Percentiles rank a stretch among this genome's conserved stretches.
Conservation (phyloP, 1,140 invertebrate genomes). For the Odontomachus brunneus region DNA sequence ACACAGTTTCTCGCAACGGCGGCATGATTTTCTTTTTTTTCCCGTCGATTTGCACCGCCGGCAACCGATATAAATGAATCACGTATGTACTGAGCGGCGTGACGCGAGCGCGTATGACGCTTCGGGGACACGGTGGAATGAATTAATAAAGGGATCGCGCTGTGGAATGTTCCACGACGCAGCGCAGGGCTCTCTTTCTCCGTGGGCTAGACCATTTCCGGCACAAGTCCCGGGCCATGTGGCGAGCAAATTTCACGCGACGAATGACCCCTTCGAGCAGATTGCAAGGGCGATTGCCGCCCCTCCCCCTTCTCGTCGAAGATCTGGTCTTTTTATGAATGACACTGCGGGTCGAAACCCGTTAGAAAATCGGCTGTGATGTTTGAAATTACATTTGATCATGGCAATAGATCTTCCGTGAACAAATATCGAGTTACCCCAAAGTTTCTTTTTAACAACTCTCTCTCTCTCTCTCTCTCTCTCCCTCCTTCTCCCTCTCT, state of each 20-base stretch:
- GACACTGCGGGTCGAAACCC: not conserved
- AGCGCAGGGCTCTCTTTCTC: not conserved
- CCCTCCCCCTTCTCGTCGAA: not conserved
- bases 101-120: no score
- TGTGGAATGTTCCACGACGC: not conserved
- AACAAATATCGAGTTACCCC: not conserved
- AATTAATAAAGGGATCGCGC: slow-evolving; percentile 40
- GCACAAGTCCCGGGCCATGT: slow-evolving; percentile 34
- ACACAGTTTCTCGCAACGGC: not conserved
- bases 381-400: not conserved
- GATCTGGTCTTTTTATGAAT: slow-evolving; percentile 2
- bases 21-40: not conserved
- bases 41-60: not conserved
- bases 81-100: not conserved
- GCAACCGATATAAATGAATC: not conserved
- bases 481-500: not conserved
- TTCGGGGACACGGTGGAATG: not conserved
- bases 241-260: slow-evolving; percentile 35
- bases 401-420: not conserved
- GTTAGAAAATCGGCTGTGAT: not conserved
- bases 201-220: slow-evolving; percentile 32
- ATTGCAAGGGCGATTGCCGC: slow-evolving; percentile 37
- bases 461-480: not conserved
- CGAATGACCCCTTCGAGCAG: slow-evolving; percentile 29
- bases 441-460: not conserved